Evolutionary conservation across 1,140 invertebrate genomes (phyloP), one percentile per base, ranked within the genome.

Genomic region (Bradynema listronoti): DNA sequence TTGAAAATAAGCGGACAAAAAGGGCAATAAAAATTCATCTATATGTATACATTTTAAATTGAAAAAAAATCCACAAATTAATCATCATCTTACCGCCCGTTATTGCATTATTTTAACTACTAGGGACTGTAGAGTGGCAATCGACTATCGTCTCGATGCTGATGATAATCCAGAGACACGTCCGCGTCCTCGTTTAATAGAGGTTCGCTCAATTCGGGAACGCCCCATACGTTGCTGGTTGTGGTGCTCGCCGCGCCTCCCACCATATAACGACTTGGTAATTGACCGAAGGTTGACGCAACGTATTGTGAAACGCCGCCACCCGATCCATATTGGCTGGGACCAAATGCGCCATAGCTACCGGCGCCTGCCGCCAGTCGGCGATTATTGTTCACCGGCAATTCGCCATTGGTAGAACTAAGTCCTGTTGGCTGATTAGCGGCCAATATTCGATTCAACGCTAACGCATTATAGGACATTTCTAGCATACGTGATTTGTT

Each of bases 381-480:
- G 7, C 39, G 41, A 29, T 36, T 30, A 30, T 16, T n/a, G 24
- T 30, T 42, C 4, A 42, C 24, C 43, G 24, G 7, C 4, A 61
- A 19, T 7, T 33, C 1, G 27, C 36, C 22, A 16, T n/a, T 16
- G n/a, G 16, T 22, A 61, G 29, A 24, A 36, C 11, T 22, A n/a
- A 22, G 27, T 33, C 43, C 43, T 16, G 11, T 45, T 4, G 19
- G 25, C 24, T 14, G 11, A 19, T 19, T 7, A 33, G 50, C 56
- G 25, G 14, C 50, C 32, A 39, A 49, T 29, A 66, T 33, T 16
- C 49, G 61, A 41, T 71, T 69, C 24, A 69, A 33, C n/a, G 54
- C 42, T 6, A 69, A 36, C 6, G 67, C 67, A 53, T 69, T 63
- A 36, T 66, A 39, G 32, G 67, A 69, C 67, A 69, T 69, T 55